Base-by-base conservation (phyloP, 2,113 vertebrate genomes). In the Microcebus lehilahytsara region DNA sequence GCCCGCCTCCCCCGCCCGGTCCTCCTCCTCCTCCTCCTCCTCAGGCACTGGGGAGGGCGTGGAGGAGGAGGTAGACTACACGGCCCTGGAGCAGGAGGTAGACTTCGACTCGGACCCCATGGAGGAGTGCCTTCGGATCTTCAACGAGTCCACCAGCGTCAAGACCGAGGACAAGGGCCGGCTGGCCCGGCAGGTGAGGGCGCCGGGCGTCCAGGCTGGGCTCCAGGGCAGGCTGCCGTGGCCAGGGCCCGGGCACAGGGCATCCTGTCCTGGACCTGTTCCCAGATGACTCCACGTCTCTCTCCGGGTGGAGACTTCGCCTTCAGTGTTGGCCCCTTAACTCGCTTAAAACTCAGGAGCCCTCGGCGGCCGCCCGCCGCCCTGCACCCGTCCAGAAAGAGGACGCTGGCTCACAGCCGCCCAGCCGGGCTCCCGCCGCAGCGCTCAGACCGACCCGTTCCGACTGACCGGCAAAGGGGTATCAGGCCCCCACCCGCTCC, bases 61-160 rank as follows among this genome's bases (percentile, higher is more conserved):
- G 0, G 95, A 93, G 8, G 95, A 97, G n/a, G 98, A 98, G 5
- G 97, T 99, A 3, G 99, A 99, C 98, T 98, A 99, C 89, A 98
- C 99, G 0, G 64, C 98, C 85, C 98, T 99, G 56, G 99, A 99
- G 97, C 99, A 98, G 60, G 99, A 99, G 56, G 85, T 99, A 62
- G 99, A 99, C 96, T 99, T 99, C 0, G 99, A 99, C 93, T 99
- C 99, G 0, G 99, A 99, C 95, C 99, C 99, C 0, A 99, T 99
- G 99, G 99, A 99, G 96, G 99, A 99, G 97, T 99, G 99, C 92
- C 98, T 99, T 60, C 97, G 99, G 95, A 99, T 99, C 93, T 99
- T 99, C 97, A 99, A 99, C 2, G 99, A 99, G 96, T 99, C 99
- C 34, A 99, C 99, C 12, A 99, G 99, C 9, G 99, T 99, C 95